phyloP scores from a whole-genome alignment of 2,797 vertebrate species.

The Syngnathus acus region DNA sequence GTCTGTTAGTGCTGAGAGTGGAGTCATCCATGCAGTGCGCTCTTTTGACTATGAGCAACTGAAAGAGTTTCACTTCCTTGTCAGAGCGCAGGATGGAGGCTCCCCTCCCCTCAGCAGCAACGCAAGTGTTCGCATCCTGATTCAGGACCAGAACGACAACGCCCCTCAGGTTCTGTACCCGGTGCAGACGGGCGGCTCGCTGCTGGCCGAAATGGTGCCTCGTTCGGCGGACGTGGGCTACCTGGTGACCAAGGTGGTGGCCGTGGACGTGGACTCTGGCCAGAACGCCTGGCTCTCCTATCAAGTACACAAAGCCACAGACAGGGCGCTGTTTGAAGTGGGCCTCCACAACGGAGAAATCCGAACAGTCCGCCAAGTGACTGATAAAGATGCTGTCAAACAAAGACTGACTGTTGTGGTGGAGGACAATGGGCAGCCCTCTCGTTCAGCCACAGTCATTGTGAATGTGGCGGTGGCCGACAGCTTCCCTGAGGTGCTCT shows the following conservation, averaged over 20 bases:
- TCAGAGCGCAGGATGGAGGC: slow-evolving; percentile 58
- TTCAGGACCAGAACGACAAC: slow-evolving; percentile 41
- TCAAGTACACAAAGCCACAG: slow-evolving; percentile 66
- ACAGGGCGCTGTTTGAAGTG: slow-evolving; percentile 64
- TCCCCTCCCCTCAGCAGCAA: slow-evolving; percentile 51
- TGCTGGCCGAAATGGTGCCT: no score
- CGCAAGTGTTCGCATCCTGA: slow-evolving; percentile 35
- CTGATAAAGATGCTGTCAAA: slow-evolving; percentile 50
- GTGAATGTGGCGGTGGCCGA: slow-evolving; percentile 43
- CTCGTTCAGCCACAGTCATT: slow-evolving; percentile 40
- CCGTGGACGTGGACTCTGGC: no score
- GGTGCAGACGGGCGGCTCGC: no score
- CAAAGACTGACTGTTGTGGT: slow-evolving; percentile 24
- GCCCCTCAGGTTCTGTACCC: no score
- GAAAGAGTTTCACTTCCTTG: slow-evolving; percentile 31
- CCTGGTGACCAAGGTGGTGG: no score
- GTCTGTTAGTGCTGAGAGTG: slow-evolving; percentile 56
- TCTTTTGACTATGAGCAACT: slow-evolving; percentile 66
- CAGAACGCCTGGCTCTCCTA: slow-evolving; percentile 64
- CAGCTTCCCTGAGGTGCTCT: slow-evolving; percentile 21
- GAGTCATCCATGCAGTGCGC: slow-evolving; percentile 63
- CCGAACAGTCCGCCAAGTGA: slow-evolving; percentile 57
- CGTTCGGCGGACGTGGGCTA: no score
- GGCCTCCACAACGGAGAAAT: slow-evolving; percentile 64
- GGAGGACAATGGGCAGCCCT: slow-evolving; percentile 34